Base-by-base conservation (phyloP, 2,113 vertebrate genomes). In the Lynx canadensis region DNA sequence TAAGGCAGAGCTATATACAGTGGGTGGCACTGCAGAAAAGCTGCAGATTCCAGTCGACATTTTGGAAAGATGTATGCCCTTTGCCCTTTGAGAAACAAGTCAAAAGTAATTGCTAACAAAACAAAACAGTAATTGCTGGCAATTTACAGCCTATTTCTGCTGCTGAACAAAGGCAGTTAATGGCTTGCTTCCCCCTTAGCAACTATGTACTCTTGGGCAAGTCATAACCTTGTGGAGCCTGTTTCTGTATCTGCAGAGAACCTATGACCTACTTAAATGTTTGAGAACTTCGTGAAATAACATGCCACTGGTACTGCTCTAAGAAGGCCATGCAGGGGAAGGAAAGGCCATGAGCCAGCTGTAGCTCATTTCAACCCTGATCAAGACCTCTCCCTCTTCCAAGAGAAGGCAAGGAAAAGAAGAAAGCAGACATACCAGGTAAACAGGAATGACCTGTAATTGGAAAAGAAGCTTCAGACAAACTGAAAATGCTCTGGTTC, bases 391-490 rank as follows among this genome's bases (percentile, higher is more conserved):
- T 81, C 89, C 66, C 50, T 92, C 66, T 71, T 81, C 91, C 29
- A 74, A 83, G 48, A 96, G 63, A 82, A 94, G 48, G 73, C 96
- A 94, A 94, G 68, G 94, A 88, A 97, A 94, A 89, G 48, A 89
- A 81, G 50, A 71, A 89, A 93, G 79, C 50, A 86, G 94, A 93
- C 38, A 74, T 55, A 87, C 14, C 65, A 94, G 91, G 76, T 78
- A 74, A 71, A 31, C 74, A 81, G 41, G 31, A 0, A 0, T 68
- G 73, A 23, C 1, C 94, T 48, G 21, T 86, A 96, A 84, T 55
- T 97, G 96, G 95, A 91, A 95, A 91, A 90, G 57, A 86, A 91
- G 82, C 78, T 68, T 97, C 71, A 60, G 88, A 94, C 38, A 82
- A 92, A 96, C 93, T 81, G 21, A 86, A 92, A 87, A 89, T 96